These are phyloP conservation scores for Watsonalla binaria DNA, from an alignment of 2,888 invertebrate species.

Conservation along the genomic window DNA sequence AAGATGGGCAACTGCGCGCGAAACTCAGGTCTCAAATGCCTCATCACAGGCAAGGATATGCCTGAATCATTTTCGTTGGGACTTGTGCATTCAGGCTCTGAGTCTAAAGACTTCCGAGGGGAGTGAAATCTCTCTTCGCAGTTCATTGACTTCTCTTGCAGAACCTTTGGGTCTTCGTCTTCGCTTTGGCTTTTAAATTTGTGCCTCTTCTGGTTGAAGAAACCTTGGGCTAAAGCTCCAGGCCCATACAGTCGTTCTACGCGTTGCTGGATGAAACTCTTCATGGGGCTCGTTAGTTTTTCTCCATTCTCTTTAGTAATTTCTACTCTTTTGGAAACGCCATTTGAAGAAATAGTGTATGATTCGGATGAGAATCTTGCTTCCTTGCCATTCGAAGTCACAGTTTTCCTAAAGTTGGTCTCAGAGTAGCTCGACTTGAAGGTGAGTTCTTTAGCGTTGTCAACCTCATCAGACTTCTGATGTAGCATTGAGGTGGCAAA, in stretches of 20 bases:
- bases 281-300: conserved; percentile 73
- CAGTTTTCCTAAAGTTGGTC: conserved; percentile 65
- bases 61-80: conserved; percentile 50
- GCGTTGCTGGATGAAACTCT: conserved; percentile 91
- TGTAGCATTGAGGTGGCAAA: conserved; percentile 68
- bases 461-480: conserved; percentile 60
- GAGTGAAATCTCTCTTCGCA: conserved; percentile 51
- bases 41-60: conserved; percentile 84
- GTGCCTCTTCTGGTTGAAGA: conserved; percentile 83
- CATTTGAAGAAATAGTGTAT: conserved; percentile 70
- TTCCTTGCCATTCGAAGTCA: conserved; percentile 59
- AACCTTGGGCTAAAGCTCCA: conserved; percentile 90
- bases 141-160: conserved; percentile 64
- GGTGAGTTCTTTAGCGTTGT: conserved; percentile 59
- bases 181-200: conserved; percentile 64
- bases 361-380: conserved; percentile 56
- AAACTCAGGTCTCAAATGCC: conserved; percentile 91
- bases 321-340: conserved; percentile 65
- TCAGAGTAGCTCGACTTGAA: conserved; percentile 75
- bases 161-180: conserved; percentile 58
- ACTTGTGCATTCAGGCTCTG: conserved; percentile 47
- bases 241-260: conserved; percentile 94
- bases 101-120: conserved; percentile 43
- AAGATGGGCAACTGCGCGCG: conserved; percentile 88
- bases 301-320: conserved; percentile 73